phyloP scores from a whole-genome alignment of 2,113 vertebrate species.

The Paramisgurnus dabryanus region DNA sequence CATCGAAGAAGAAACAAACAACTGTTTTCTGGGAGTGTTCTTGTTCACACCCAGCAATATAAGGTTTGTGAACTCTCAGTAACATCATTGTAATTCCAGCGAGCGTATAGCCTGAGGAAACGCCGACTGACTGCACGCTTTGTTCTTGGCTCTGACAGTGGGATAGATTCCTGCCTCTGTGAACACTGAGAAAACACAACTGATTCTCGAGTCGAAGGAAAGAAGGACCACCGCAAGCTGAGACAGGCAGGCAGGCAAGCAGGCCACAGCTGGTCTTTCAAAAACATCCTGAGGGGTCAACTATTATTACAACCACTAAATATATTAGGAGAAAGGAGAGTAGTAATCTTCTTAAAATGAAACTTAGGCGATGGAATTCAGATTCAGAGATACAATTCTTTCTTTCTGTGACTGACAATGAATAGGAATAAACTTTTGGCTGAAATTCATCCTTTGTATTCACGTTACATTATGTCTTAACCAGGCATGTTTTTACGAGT shows the following conservation, averaged over 20 bases:
- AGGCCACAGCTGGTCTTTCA: not conserved
- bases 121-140: not conserved
- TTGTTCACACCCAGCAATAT: not conserved
- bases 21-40: not conserved
- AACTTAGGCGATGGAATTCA: not conserved
- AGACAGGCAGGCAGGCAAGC: not conserved
- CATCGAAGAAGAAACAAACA: not conserved
- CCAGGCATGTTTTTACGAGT: not conserved
- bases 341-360: constrained; percentile 32
- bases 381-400: not conserved
- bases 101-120: not conserved
- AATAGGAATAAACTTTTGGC: not conserved
- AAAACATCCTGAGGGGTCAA: constrained; percentile 14
- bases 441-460: not conserved
- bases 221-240: not conserved
- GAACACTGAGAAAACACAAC: not conserved
- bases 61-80: not conserved
- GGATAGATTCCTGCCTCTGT: not conserved
- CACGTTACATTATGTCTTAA: not conserved
- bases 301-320: constrained; percentile 6
- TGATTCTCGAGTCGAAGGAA: not conserved
- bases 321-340: not conserved
- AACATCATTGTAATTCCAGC: not conserved
- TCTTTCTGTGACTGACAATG: not conserved
- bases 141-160: not conserved